phyloP scores from a whole-genome alignment of 1,140 invertebrate species.

The Liolophura sinensis region DNA sequence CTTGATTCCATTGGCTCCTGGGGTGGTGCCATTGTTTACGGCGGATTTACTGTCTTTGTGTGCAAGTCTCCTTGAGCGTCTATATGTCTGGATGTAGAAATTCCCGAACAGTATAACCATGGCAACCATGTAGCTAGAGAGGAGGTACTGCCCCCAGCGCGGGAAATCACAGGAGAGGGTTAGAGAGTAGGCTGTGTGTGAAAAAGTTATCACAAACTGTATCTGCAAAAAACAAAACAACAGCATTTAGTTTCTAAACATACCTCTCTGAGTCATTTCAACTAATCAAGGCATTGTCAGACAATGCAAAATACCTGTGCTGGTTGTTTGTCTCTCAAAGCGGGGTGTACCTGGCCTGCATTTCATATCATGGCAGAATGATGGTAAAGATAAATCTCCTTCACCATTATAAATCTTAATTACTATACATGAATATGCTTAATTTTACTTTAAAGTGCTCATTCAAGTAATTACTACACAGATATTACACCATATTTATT shows the following conservation, averaged over 20 bases:
- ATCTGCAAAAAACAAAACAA: conserved; percentile 35
- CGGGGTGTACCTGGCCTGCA: too few relatives aligned
- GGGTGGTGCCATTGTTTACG: conserved; percentile 2
- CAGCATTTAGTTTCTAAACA: background rate
- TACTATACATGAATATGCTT: too few relatives aligned
- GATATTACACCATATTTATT: too few relatives aligned
- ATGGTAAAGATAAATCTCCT: too few relatives aligned
- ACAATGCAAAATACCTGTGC: too few relatives aligned
- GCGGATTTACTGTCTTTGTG: background rate
- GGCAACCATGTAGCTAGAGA: conserved; percentile 53
- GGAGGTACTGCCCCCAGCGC: conserved; percentile 50
- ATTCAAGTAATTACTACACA: too few relatives aligned
- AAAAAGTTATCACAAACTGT: conserved; percentile 49
- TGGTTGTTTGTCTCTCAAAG: too few relatives aligned
- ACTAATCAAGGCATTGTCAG: background rate
- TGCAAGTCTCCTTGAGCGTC: conserved; percentile 17
- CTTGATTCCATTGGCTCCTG: background rate
- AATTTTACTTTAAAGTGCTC: too few relatives aligned
- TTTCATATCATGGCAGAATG: too few relatives aligned
- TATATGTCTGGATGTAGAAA: conserved; percentile 61
- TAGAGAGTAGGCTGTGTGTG: conserved; percentile 40
- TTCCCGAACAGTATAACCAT: conserved; percentile 60
- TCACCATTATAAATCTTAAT: too few relatives aligned
- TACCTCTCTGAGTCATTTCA: background rate
- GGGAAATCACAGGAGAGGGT: conserved; percentile 58